Conservation (phyloP, 2,888 invertebrate species). For the Agriopis marginaria region DNA sequence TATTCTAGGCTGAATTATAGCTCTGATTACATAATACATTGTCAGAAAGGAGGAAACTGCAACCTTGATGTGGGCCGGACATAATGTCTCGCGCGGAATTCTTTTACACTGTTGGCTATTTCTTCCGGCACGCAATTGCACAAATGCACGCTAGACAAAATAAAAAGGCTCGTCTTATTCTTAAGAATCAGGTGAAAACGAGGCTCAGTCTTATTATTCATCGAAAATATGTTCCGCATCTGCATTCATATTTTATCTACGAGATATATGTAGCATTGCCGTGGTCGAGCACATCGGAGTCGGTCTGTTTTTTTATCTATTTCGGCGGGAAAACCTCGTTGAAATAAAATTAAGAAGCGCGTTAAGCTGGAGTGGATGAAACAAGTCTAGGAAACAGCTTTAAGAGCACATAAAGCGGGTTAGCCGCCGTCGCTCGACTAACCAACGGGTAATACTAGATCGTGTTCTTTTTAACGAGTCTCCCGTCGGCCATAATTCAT, state of each 20-base stretch:
- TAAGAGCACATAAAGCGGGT: slow-evolving; percentile 81
- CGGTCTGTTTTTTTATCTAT: slow-evolving; percentile 62
- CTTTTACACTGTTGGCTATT: slow-evolving; percentile 34
- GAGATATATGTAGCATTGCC: slow-evolving; percentile 32
- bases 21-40: slow-evolving; percentile 46
- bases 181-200: slow-evolving; percentile 1
- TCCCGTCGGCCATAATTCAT: slow-evolving; percentile 72
- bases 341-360: slow-evolving; percentile 77
- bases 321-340: slow-evolving; percentile 57
- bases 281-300: slow-evolving; percentile 31
- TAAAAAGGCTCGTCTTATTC: not conserved
- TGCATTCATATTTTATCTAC: slow-evolving; percentile 26
- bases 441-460: slow-evolving; percentile 73
- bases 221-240: slow-evolving; percentile 22
- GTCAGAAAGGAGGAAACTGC: slow-evolving; percentile 48
- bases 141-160: slow-evolving; percentile 17
- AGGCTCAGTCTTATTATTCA: not conserved
- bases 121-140: slow-evolving; percentile 39
- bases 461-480: slow-evolving; percentile 80
- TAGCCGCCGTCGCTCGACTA: slow-evolving; percentile 68
- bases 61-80: slow-evolving; percentile 42
- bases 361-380: slow-evolving; percentile 75
- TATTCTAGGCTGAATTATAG: slow-evolving; percentile 44
- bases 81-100: slow-evolving; percentile 39
- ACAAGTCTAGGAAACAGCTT: slow-evolving; percentile 76